Conservation (phyloP, 2,797 vertebrate species). For the Enteromius anoplus region DNA sequence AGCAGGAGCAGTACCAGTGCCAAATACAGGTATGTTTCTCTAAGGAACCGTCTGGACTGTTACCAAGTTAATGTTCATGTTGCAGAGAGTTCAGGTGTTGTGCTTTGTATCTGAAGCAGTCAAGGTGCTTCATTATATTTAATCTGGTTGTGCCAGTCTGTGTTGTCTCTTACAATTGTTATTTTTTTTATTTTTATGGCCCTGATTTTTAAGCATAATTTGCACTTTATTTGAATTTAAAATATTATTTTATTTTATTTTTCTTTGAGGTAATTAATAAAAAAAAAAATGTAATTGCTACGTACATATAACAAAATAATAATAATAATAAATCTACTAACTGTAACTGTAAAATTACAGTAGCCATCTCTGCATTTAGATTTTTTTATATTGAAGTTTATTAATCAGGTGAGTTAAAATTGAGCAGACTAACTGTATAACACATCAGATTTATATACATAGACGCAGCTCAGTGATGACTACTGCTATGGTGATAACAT, state of each 20-base stretch:
- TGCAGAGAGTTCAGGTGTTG: not conserved
- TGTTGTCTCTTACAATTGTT: too few species aligned
- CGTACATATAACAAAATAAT: not conserved
- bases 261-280: not conserved
- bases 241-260: not conserved
- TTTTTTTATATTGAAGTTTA: not conserved
- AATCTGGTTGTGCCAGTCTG: not conserved
- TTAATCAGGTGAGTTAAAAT: not conserved
- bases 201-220: not conserved
- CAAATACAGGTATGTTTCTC: slow-evolving; percentile 87
- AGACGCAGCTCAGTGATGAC: not conserved
- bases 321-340: too few species aligned
- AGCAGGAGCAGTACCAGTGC: slow-evolving; percentile 93
- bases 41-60: not conserved
- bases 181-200: too few species aligned
- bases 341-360: not conserved
- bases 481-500: not conserved
- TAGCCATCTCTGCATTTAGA: not conserved
- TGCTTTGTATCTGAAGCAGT: not conserved
- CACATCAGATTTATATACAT: not conserved
- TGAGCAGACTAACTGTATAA: not conserved
- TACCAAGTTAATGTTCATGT: not conserved
- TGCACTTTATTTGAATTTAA: not conserved
- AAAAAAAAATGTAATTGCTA: not conserved
- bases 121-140: not conserved